Percentiles rank a stretch among this genome's conserved stretches.
Conservation (phyloP, 2,113 vertebrate species). For the Sylvietta virens region DNA sequence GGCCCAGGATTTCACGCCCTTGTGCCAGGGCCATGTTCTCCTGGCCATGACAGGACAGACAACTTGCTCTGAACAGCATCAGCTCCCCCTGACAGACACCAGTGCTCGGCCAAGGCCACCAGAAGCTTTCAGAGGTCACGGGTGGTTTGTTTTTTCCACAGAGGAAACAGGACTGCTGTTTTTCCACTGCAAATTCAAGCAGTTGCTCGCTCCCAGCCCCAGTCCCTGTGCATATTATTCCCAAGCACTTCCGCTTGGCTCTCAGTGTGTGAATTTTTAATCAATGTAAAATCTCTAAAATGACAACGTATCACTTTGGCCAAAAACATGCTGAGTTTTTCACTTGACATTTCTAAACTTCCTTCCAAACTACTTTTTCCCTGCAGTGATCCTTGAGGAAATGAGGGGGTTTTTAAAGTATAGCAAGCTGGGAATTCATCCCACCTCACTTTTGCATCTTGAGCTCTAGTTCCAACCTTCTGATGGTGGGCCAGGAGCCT, state of each 20-base stretch:
- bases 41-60: not conserved
- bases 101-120: fast-evolving
- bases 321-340: not conserved
- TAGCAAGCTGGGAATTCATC: not conserved
- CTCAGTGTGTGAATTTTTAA: not conserved
- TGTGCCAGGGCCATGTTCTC: not conserved
- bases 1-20: not conserved
- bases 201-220: not conserved
- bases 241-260: fast-evolving
- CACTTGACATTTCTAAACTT: not conserved
- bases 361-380: not conserved
- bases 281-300: not conserved
- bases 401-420: not conserved
- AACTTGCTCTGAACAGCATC: not conserved
- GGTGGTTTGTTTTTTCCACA: not conserved
- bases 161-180: not conserved
- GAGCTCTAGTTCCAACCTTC: not conserved
- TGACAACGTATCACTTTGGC: not conserved
- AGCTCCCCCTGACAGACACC: not conserved
- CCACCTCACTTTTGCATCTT: not conserved
- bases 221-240: fast-evolving
- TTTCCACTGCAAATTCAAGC: not conserved
- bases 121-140: not conserved
- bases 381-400: not conserved
- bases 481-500: not conserved